Evolutionary conservation across 2,113 vertebrate species (phyloP), one percentile per base, ranked within the genome.

Genomic region (Elachura formosa): DNA sequence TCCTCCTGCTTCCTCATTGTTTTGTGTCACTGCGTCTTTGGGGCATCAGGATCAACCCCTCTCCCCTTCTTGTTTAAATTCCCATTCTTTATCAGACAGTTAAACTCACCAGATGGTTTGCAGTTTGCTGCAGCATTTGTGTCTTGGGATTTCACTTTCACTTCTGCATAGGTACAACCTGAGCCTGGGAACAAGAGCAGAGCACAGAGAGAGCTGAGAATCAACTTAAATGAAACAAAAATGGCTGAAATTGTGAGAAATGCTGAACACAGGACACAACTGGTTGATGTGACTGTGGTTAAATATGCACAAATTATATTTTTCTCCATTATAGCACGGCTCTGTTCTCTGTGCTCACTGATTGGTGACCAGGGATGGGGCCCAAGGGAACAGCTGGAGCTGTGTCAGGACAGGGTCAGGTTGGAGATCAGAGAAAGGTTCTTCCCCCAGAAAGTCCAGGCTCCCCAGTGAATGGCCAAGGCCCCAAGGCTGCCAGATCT

Each of bases 341-440:
- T 34, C 16, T 75, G 0, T 34, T 24, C 24, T 66, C 31, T 64
- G 19, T 20, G n/a, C n/a, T n/a, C n/a, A n/a, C n/a, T n/a, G n/a
- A n/a, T n/a, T n/a, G n/a, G 16, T 40, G 51, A 34, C 24, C 49
- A 49, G 31, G 10, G 29, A 49, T 25, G 58, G 31, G 10, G 49
- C 12, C 29, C 0, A 1, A 24, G 19, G 40, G 48, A 38, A 63
- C 1, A 1, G 11, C 56, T 54, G 40, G 23, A 46, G 14, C 38
- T 63, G 33, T 43, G 33, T 18, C 48, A 54, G n/a, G 23, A 1
- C 1, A 45, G 22, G 33, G 9, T 54, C 1, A 48, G 34, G 34
- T 0, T 40, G 41, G 29, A 2, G 23, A 25, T 48, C 15, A 46
- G 41, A 14, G 0, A 29, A 74, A 40, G 20, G 2, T 54, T 73